These are phyloP conservation scores for Theristicus caerulescens DNA, from an alignment of 2,113 vertebrate species.

Conservation along the genomic window DNA sequence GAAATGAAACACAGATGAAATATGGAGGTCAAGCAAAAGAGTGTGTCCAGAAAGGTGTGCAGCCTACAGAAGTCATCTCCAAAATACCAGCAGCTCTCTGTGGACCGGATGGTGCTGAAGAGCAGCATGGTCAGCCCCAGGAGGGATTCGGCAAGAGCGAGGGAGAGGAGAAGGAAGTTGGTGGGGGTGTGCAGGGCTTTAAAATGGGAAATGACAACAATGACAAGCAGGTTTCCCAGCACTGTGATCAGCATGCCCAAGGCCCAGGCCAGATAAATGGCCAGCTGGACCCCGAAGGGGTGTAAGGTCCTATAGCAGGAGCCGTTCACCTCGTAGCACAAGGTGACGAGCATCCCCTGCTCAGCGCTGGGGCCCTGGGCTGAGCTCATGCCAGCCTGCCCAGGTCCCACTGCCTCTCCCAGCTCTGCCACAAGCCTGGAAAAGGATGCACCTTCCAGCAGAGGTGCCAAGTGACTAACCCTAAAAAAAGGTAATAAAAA, in stretches of 20 bases:
- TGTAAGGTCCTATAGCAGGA: conserved; percentile 64
- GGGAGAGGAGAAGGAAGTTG: conserved; percentile 60
- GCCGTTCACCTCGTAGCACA: conserved; percentile 67
- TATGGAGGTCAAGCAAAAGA: conserved; percentile 65
- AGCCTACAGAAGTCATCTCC: conserved; percentile 48
- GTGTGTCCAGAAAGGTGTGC: conserved; percentile 64
- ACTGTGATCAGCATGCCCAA: conserved; percentile 11
- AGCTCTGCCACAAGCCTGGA: not conserved
- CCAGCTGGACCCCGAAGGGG: not conserved
- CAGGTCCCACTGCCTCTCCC: not conserved
- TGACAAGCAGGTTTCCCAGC: conserved; percentile 62
- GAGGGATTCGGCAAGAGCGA: conserved; percentile 55
- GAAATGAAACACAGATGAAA: conserved; percentile 73
- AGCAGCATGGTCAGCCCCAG: conserved; percentile 57
- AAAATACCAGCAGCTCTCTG: conserved; percentile 69
- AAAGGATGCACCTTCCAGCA: not conserved
- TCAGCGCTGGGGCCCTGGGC: not conserved
- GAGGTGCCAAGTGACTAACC: not conserved
- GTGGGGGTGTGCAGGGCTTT: conserved; percentile 60
- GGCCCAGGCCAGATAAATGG: conserved; percentile 50
- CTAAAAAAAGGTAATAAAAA: not conserved
- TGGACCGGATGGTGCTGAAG: conserved; percentile 36
- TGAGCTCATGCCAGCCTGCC: not conserved
- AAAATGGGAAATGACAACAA: conserved; percentile 53
- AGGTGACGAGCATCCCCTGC: not conserved